Conservation (phyloP, 2,888 invertebrate genomes). For the Blera fallax region DNA sequence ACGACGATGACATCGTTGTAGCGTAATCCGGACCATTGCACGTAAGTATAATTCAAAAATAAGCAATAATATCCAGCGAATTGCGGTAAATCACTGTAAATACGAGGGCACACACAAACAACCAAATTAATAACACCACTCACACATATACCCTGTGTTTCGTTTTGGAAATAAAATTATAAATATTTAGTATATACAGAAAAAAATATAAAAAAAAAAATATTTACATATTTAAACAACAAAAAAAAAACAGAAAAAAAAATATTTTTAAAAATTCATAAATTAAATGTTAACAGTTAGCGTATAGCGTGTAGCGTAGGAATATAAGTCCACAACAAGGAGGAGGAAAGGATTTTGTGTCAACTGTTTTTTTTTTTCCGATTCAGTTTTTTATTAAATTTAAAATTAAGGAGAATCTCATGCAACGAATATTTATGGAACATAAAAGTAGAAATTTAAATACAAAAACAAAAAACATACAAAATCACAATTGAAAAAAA, state of each 20-base stretch:
- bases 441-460: constrained; percentile 81
- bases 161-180: constrained; percentile 64
- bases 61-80: constrained; percentile 56
- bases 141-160: constrained; percentile 44
- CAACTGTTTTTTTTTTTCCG: constrained; percentile 18
- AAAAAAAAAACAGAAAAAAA: constrained; percentile 74
- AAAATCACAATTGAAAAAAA: constrained; percentile 42
- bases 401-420: constrained; percentile 77
- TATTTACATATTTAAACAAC: constrained; percentile 65
- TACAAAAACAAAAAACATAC: constrained; percentile 75
- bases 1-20: constrained; percentile 81
- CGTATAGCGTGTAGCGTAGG: constrained; percentile 47
- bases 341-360: constrained; percentile 16
- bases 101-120: constrained; percentile 36
- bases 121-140: constrained; percentile 6
- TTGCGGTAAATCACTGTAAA: constrained; percentile 60
- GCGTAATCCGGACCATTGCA: constrained; percentile 75
- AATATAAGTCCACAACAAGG: constrained; percentile 37
- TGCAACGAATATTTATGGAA: constrained; percentile 82
- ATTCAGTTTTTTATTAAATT: constrained; percentile 65
- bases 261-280: constrained; percentile 56
- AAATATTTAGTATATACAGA: constrained; percentile 71
- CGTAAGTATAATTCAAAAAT: constrained; percentile 37
- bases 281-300: constrained; percentile 62
- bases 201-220: constrained; percentile 24